These are phyloP conservation scores for Drosophila recens DNA, from an alignment of 2,888 invertebrate genomes.

Conservation along the genomic window DNA sequence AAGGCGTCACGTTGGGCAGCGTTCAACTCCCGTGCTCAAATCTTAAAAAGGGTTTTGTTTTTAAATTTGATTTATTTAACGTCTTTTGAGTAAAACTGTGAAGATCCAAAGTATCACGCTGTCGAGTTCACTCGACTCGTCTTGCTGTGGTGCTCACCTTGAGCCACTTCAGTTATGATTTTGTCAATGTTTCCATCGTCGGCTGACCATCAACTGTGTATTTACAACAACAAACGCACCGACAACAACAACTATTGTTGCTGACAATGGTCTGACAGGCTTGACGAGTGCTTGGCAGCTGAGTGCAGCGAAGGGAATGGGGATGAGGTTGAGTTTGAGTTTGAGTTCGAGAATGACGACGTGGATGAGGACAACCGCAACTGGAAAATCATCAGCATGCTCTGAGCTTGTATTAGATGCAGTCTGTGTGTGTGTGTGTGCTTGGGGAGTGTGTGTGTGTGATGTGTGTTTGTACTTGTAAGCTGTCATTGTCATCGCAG, in stretches of 20 bases:
- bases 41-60: neutral
- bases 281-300: constrained; percentile 67
- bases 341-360: neutral
- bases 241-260: constrained; percentile 41
- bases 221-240: constrained; percentile 31
- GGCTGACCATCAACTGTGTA: constrained; percentile 37
- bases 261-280: constrained; percentile 74
- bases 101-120: neutral
- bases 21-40: too few species aligned
- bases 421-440: constrained; percentile 18
- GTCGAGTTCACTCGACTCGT: neutral
- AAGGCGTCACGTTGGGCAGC: too few species aligned
- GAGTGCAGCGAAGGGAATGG: constrained; percentile 47
- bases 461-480: constrained; percentile 56
- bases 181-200: constrained; percentile 31
- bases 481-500: constrained; percentile 63
- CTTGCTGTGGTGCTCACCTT: constrained; percentile 23
- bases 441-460: neutral
- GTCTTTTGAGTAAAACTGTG: neutral
- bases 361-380: constrained; percentile 49
- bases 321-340: neutral
- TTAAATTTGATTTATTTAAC: neutral
- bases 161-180: constrained; percentile 47
- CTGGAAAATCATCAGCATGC: constrained; percentile 69
- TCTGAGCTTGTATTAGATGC: constrained; percentile 68